Conservation (phyloP, 2,888 invertebrate species). For the Dione juno region DNA sequence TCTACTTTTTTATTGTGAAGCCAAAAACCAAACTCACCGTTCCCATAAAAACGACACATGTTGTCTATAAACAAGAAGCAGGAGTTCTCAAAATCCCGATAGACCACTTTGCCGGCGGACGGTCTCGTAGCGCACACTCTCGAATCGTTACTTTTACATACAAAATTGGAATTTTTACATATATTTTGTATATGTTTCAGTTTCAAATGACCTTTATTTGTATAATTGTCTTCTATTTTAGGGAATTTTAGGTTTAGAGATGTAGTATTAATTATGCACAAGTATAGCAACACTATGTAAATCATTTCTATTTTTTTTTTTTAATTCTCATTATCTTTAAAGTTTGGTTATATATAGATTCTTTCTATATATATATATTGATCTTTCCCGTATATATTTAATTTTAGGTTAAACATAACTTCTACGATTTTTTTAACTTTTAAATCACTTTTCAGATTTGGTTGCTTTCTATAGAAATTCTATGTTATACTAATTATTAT, state of each 20-base stretch:
- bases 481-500: too few relatives aligned
- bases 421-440: too few relatives aligned
- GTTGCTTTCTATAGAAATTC: too few relatives aligned
- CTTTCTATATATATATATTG: too few relatives aligned
- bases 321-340: too few relatives aligned
- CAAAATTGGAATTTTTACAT: slow-evolving; percentile 49
- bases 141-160: slow-evolving; percentile 53
- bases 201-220: slow-evolving; percentile 51
- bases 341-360: too few relatives aligned
- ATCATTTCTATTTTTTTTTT: not conserved
- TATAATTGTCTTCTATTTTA: slow-evolving; percentile 9
- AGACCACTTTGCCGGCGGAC: slow-evolving; percentile 43
- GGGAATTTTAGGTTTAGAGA: not conserved
- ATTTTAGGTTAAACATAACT: too few relatives aligned
- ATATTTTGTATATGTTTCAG: slow-evolving; percentile 46
- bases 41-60: slow-evolving; percentile 62
- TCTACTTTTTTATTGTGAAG: too few relatives aligned
- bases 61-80: slow-evolving; percentile 66
- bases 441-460: too few relatives aligned
- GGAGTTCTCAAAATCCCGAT: slow-evolving; percentile 58
- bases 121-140: slow-evolving; percentile 56
- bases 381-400: too few relatives aligned
- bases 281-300: not conserved
- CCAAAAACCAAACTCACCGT: slow-evolving; percentile 53
- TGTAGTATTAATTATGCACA: not conserved